A percentile compares a stretch with the other conserved stretches of the same genome.
These are phyloP conservation scores for Alectura lathami DNA, from an alignment of 2,113 vertebrate genomes.

Conservation along the genomic window DNA sequence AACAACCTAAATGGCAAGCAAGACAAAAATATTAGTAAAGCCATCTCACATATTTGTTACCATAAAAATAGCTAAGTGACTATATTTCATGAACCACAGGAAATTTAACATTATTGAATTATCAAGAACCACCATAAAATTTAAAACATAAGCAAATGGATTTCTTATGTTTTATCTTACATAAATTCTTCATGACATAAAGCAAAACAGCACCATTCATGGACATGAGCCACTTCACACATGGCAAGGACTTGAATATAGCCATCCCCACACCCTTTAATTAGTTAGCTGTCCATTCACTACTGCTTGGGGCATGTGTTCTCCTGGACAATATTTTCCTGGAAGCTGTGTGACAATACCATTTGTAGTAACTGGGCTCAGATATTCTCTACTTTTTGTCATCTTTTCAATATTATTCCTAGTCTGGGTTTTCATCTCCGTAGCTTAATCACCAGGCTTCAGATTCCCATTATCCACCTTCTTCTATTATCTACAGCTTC, in stretches of 20 bases:
- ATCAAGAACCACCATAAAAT: constrained; percentile 28
- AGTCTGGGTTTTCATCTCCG: neutral
- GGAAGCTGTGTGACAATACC: neutral
- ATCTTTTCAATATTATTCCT: neutral
- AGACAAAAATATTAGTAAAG: neutral
- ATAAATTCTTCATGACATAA: neutral
- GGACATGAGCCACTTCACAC: neutral
- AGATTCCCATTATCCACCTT: neutral
- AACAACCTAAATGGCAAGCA: neutral
- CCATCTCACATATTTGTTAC: neutral
- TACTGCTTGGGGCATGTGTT: neutral
- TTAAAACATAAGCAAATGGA: neutral
- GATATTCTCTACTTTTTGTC: neutral
- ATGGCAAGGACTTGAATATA: neutral
- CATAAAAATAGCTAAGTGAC: neutral
- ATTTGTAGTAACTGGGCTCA: neutral
- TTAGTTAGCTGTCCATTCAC: neutral
- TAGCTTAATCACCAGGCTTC: neutral
- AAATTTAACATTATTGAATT: constrained; percentile 29
- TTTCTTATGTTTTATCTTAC: neutral
- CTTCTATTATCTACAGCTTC: neutral
- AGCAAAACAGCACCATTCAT: neutral
- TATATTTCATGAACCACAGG: neutral
- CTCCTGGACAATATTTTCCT: neutral
- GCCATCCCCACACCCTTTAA: neutral